Evolutionary conservation across 2,797 vertebrate genomes (phyloP).

Genomic region (Enteromius fasciolatus): DNA sequence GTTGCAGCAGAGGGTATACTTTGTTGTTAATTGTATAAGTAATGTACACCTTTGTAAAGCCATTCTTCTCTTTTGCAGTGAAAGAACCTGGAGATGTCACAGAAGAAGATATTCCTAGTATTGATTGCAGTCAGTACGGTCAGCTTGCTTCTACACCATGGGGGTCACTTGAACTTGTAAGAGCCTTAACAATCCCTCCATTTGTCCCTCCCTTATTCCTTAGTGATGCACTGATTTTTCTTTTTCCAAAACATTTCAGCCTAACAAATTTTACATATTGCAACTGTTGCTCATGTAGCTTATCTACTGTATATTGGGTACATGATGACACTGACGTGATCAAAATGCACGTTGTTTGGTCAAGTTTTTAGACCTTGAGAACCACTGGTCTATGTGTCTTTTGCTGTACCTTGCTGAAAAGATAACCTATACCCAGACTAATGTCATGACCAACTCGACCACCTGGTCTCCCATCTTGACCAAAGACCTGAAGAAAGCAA

Average conservation of each 20-base stretch:
- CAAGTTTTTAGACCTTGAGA: neutral
- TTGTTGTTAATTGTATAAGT: neutral
- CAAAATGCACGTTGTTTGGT: neutral
- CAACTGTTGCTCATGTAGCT: neutral
- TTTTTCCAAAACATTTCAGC: neutral
- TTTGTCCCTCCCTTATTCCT: neutral
- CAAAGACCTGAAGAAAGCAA: neutral
- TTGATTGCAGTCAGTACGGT: conserved; percentile 79
- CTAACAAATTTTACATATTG: neutral
- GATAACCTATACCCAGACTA: neutral
- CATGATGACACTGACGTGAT: neutral
- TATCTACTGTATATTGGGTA: neutral
- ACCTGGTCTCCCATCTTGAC: neutral
- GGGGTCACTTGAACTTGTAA: conserved; percentile 83
- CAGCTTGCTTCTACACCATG: conserved; percentile 84
- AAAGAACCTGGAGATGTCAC: conserved; percentile 71
- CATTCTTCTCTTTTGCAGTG: conserved; percentile 50
- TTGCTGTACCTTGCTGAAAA: neutral
- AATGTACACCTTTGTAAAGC: neutral
- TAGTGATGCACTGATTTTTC: neutral
- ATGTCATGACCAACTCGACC: neutral
- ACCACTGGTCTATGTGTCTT: neutral
- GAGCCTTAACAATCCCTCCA: conserved; percentile 44
- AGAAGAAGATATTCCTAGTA: conserved; percentile 83
- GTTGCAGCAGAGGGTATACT: neutral